Conservation (phyloP, 2,113 vertebrate species). For the Gasterosteus nipponicus region DNA sequence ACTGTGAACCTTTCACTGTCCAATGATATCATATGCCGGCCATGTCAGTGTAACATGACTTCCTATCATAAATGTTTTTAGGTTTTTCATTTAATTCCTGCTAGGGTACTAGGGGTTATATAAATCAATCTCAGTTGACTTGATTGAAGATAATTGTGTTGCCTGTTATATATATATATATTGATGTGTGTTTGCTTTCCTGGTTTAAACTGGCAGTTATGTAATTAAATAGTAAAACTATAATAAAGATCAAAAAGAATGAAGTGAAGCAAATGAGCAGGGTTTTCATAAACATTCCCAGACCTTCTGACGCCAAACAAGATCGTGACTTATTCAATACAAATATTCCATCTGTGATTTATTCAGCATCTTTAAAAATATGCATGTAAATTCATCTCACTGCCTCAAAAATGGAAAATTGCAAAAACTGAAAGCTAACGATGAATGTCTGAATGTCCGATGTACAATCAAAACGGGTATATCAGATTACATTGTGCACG, state of each 20-base stretch:
- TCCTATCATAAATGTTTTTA: constrained; percentile 20
- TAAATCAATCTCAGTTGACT: background rate
- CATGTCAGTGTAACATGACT: constrained; percentile 41
- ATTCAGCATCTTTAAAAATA: background rate
- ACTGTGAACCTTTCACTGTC: constrained; percentile 22
- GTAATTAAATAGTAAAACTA: constrained; percentile 4
- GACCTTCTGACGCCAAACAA: background rate
- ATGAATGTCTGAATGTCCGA: background rate
- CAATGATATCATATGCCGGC: constrained; percentile 16
- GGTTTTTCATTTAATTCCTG: constrained; percentile 27
- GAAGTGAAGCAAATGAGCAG: background rate
- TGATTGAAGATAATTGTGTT: background rate
- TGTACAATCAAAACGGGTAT: background rate
- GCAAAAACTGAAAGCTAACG: background rate
- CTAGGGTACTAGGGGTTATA: background rate
- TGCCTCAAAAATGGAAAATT: background rate
- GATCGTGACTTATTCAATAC: background rate
- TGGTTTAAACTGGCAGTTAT: background rate
- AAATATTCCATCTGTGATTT: background rate
- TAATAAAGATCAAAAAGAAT: background rate
- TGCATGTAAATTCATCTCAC: background rate
- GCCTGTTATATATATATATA: background rate
- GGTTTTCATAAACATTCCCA: constrained; percentile 7
- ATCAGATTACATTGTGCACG: background rate
- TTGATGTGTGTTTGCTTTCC: background rate